Evolutionary conservation across 2,888 invertebrate species (phyloP).

Genomic region (Drosophila lacicola): DNA sequence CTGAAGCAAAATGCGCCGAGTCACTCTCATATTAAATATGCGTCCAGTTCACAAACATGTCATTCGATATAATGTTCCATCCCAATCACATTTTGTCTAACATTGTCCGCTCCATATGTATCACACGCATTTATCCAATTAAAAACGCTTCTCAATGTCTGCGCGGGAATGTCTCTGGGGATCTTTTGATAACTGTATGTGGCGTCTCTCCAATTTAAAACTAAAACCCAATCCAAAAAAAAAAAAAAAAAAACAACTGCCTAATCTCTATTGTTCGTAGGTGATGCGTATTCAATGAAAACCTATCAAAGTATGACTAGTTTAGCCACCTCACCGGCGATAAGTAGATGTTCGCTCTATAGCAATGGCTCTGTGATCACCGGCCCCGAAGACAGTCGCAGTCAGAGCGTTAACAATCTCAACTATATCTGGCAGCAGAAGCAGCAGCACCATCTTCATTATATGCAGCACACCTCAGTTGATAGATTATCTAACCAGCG

Average conservation of each 20-base stretch:
- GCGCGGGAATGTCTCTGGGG: conserved; percentile 28
- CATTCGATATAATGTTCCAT: conserved; percentile 32
- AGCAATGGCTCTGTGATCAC: conserved; percentile 84
- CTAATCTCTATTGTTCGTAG: conserved; percentile 73
- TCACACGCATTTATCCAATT: conserved; percentile 27
- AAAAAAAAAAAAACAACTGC: conserved; percentile 24
- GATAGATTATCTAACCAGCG: conserved; percentile 35
- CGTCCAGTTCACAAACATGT: conserved; percentile 35
- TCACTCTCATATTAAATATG: conserved; percentile 57
- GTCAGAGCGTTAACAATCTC: conserved; percentile 73
- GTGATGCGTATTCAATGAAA: conserved; percentile 85
- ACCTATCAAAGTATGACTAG: conserved; percentile 85
- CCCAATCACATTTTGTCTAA: conserved; percentile 60
- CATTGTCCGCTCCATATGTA: conserved; percentile 61
- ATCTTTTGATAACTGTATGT: conserved; percentile 29
- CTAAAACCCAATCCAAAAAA: conserved; percentile 18
- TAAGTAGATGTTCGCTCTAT: conserved; percentile 84
- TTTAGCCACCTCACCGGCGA: conserved; percentile 85
- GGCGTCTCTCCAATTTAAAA: conserved; percentile 27
- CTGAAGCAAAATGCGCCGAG: conserved; percentile 20
- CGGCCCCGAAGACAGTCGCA: conserved; percentile 63
- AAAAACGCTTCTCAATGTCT: conserved; percentile 44
- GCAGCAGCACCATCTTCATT: conserved; percentile 30
- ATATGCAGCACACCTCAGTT: conserved; percentile 26
- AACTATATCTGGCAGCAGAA: conserved; percentile 54